Conservation (phyloP, 1,140 invertebrate species). For the Drosophila parvula region DNA sequence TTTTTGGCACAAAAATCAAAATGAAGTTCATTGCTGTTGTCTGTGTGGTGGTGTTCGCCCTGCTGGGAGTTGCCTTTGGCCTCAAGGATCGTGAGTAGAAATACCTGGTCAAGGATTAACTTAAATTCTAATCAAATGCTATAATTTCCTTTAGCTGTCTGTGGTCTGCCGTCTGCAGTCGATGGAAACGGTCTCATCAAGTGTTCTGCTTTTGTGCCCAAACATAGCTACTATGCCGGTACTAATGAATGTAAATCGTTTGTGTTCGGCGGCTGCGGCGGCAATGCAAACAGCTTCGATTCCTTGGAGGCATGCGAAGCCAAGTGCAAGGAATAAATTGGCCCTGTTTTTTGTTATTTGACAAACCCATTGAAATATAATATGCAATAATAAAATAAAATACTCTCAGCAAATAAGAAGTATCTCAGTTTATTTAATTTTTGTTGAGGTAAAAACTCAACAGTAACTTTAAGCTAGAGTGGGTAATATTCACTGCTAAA, state of each 20-base stretch:
- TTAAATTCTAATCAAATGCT: background rate
- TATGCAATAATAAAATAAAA: background rate
- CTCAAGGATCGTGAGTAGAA: slow-evolving; percentile 57
- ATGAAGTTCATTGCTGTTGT: slow-evolving; percentile 62
- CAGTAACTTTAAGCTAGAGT: too few species aligned
- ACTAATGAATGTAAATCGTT: slow-evolving; percentile 90
- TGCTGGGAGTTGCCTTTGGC: slow-evolving; percentile 50
- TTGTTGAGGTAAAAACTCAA: background rate
- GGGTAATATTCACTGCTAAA: too few species aligned
- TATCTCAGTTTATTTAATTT: background rate
- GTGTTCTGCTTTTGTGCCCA: slow-evolving; percentile 83
- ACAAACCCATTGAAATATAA: background rate
- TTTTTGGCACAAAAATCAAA: background rate
- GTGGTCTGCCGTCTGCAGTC: slow-evolving; percentile 19
- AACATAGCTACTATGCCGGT: slow-evolving; percentile 91
- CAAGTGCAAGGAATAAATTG: slow-evolving; percentile 55
- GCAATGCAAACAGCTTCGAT: slow-evolving; percentile 93
- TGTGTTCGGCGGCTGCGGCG: slow-evolving; percentile 92
- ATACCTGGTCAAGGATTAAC: accelerated
- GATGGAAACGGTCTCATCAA: slow-evolving; percentile 68
- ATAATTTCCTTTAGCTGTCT: slow-evolving; percentile 25
- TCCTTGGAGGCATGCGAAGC: slow-evolving; percentile 33
- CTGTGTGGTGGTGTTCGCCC: slow-evolving; percentile 50
- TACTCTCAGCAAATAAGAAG: background rate
- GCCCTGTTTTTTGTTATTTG: background rate